Evolutionary conservation across 2,888 invertebrate species (phyloP), one percentile per base, ranked within the genome.

Genomic region (Drosophila kuntzei): DNA sequence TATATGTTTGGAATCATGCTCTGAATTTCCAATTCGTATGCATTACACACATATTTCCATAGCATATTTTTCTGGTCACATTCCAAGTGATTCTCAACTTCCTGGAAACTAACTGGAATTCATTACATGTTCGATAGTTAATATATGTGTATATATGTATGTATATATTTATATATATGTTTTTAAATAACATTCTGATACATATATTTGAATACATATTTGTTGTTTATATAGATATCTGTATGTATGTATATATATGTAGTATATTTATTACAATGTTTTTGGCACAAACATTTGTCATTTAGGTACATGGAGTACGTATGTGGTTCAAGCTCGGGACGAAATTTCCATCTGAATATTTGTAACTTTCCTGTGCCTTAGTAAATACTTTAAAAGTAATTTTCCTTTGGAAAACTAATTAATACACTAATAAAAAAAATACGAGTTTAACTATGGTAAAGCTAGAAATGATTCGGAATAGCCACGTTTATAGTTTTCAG

Each of bases 251-350:
- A n/a, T n/a, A n/a, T n/a, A n/a, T n/a, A n/a, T n/a, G n/a, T n/a
- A n/a, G n/a, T 46, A 8, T 44, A 32, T 39, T 51, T 68, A 29
- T 64, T 54, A 18, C 16, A 12, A 54, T 41, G 20, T 59, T 22
- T 22, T 22, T 59, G 64, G 57, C 55, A 71, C 60, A 76, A 46
- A 51, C 44, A 57, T 43, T 46, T 55, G 25, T 41, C 29, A 62
- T 36, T 74, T 64, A 71, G 71, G 71, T 71, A 77, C 72, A 51
- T 54, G 25, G 34, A 64, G 61, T 69, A 63, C 53, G 46, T 77
- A 63, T 62, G 36, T n/a, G 41, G 41, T 54, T 54, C 11, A 54
- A 54, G 41, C 53, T 41, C 41, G 41, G 29, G n/a, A 20, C 18
- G 18, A 54, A 20, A 11, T n/a, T 41, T 29, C 14, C 18, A 11